Evolutionary conservation across 2,888 invertebrate genomes (phyloP).

Genomic region (Heliconius hortense): DNA sequence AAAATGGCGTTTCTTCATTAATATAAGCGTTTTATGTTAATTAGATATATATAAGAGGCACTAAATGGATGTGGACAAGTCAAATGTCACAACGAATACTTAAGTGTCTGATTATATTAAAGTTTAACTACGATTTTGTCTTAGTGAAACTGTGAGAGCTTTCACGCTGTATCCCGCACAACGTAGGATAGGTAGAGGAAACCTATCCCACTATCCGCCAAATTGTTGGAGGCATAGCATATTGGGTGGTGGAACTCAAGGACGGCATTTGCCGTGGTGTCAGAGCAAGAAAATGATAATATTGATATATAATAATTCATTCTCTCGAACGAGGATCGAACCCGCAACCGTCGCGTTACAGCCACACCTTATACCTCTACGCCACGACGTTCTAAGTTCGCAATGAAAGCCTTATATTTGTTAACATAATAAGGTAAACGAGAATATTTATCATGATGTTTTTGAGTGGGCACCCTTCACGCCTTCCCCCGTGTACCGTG

Average conservation of each 20-base stretch:
- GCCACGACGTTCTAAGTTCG: slow-evolving; percentile 39
- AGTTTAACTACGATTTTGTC: slow-evolving; percentile 12
- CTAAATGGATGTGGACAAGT: not conserved
- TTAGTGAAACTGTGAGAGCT: slow-evolving; percentile 38
- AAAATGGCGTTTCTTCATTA: slow-evolving; percentile 17
- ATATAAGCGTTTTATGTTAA: slow-evolving; percentile 11
- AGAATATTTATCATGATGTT: slow-evolving; percentile 71
- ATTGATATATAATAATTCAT: no score
- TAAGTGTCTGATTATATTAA: not conserved
- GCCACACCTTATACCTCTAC: no score
- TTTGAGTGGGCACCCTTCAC: slow-evolving; percentile 77
- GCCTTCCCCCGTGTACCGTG: slow-evolving; percentile 63
- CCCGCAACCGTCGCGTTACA: no score
- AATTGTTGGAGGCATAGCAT: no score
- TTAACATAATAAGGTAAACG: slow-evolving; percentile 70
- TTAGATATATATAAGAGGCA: not conserved
- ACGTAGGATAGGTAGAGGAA: no score
- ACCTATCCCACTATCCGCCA: no score
- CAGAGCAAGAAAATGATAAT: no score
- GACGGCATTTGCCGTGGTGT: no score
- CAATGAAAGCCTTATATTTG: slow-evolving; percentile 64
- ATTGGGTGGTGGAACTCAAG: no score
- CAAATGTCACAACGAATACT: not conserved
- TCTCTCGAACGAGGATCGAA: no score
- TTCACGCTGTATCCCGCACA: no score